Conservation (phyloP, 2,113 vertebrate genomes). For the Oncorhynchus kisutch region DNA sequence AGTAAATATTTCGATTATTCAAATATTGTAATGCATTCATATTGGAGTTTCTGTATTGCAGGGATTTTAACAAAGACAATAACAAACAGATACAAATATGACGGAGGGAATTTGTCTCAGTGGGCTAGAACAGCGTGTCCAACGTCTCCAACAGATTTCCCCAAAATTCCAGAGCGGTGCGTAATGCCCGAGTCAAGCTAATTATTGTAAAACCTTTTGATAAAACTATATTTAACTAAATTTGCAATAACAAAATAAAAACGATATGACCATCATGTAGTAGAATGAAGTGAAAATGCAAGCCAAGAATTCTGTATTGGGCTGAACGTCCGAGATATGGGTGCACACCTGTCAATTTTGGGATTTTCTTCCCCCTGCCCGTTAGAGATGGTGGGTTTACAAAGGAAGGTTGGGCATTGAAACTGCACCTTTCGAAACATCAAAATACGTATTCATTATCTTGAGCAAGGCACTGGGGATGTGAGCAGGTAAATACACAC, state of each 20-base stretch:
- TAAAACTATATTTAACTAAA: too few species aligned
- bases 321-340: constrained; percentile 9
- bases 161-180: constrained; percentile 32
- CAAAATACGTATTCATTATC: not conserved
- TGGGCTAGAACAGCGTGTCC: not conserved
- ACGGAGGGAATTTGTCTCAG: not conserved
- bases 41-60: constrained; percentile 17
- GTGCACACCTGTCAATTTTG: constrained; percentile 28
- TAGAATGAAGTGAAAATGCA: not conserved
- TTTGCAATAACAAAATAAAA: too few species aligned
- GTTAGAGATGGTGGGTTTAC: too few species aligned
- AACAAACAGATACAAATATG: not conserved
- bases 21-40: constrained; percentile 49
- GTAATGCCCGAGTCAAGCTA: not conserved
- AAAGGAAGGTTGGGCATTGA: not conserved
- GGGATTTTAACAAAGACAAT: not conserved
- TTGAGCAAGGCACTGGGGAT: not conserved
- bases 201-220: not conserved
- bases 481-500: not conserved
- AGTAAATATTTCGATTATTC: constrained; percentile 58
- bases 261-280: too few species aligned
- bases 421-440: not conserved
- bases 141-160: constrained; percentile 2
- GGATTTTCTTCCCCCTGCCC: too few species aligned
- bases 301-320: not conserved